phyloP scores from a whole-genome alignment of 2,888 invertebrate species.

The Cantharis rufa region DNA sequence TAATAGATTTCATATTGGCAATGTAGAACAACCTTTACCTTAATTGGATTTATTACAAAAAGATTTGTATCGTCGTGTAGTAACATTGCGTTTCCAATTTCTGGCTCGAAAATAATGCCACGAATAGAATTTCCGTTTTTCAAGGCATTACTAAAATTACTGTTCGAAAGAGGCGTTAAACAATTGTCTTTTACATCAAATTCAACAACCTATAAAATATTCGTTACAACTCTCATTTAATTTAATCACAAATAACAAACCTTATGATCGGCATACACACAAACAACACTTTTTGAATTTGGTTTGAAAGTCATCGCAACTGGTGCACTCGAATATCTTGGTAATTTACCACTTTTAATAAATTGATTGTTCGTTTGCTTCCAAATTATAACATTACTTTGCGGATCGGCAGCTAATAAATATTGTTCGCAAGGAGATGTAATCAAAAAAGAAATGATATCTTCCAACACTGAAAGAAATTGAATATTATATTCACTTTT shows the following conservation, averaged over 20 bases:
- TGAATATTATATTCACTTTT: constrained; percentile 24
- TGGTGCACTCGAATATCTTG: constrained; percentile 70
- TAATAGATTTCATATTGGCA: background rate
- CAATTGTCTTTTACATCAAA: constrained; percentile 68
- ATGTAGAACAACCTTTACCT: constrained; percentile 48
- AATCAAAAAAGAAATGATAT: constrained; percentile 59
- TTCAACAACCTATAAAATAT: constrained; percentile 68
- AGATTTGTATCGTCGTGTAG: constrained; percentile 75
- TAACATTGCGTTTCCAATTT: constrained; percentile 67
- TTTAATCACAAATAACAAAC: constrained; percentile 55
- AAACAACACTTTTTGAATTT: constrained; percentile 63
- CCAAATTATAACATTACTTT: constrained; percentile 72
- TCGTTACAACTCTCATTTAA: background rate
- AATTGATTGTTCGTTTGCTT: constrained; percentile 49
- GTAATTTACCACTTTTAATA: constrained; percentile 64
- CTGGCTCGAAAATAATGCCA: constrained; percentile 67
- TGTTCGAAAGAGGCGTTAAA: constrained; percentile 68
- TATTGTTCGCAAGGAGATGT: constrained; percentile 64
- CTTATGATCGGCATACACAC: constrained; percentile 80
- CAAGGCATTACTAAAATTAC: constrained; percentile 63
- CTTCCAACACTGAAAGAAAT: constrained; percentile 59
- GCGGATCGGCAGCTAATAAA: constrained; percentile 69
- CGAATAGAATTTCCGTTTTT: constrained; percentile 63
- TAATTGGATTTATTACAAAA: constrained; percentile 63
- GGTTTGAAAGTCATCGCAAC: constrained; percentile 74